Percentiles rank a stretch among this genome's conserved stretches.
Evolutionary conservation across 2,113 vertebrate genomes (phyloP).

Genomic region (Platysteira castanea): DNA sequence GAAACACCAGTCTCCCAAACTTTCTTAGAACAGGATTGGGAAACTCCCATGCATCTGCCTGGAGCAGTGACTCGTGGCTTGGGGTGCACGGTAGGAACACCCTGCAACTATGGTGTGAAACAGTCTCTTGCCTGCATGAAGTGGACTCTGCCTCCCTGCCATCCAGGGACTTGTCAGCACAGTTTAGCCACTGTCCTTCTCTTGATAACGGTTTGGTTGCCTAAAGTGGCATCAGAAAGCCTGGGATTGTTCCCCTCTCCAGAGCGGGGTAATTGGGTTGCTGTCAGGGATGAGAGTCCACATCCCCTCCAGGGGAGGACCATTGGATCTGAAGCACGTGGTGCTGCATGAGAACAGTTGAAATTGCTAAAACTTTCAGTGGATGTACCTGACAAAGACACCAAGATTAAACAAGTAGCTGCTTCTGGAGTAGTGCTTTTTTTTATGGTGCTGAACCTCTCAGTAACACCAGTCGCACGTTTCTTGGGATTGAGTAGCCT

Average conservation of each 20-base stretch:
- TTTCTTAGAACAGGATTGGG: background rate
- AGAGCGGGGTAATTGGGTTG: fast-evolving
- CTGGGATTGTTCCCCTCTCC: fast-evolving
- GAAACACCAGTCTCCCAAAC: background rate
- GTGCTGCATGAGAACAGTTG: background rate
- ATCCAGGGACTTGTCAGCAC: too few species aligned
- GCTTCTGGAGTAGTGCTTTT: background rate
- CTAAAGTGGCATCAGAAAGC: background rate
- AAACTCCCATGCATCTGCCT: fast-evolving
- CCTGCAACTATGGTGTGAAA: fast-evolving
- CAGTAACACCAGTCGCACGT: fast-evolving
- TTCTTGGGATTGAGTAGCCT: background rate
- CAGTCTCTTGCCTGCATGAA: background rate
- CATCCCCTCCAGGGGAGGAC: fast-evolving
- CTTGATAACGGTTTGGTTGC: fast-evolving
- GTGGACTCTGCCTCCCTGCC: background rate
- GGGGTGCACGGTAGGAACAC: fast-evolving
- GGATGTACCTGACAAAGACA: background rate
- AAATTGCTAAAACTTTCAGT: background rate
- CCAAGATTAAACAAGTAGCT: background rate
- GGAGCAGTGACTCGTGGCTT: background rate
- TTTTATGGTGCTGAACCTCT: background rate
- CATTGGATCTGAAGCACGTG: background rate
- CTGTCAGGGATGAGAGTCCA: background rate
- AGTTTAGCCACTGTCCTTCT: background rate